A percentile compares a stretch with the other conserved stretches of the same genome.
These are phyloP conservation scores for Hyperoplus immaculatus DNA, from an alignment of 2,797 vertebrate species.

Conservation along the genomic window DNA sequence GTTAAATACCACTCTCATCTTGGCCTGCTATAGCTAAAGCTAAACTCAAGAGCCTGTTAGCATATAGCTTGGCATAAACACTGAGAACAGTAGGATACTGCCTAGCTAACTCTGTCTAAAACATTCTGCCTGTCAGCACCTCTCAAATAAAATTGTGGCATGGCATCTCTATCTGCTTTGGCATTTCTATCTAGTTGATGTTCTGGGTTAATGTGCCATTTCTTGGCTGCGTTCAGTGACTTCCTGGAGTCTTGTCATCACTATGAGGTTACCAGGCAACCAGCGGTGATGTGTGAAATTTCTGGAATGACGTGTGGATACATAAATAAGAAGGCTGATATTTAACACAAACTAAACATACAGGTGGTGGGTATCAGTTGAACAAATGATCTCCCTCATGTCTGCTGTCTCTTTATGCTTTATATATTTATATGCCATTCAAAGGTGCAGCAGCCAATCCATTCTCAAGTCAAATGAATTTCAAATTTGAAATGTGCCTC, in stretches of 20 bases:
- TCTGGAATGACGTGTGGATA: slow-evolving; percentile 1
- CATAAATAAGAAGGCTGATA: slow-evolving; percentile 38
- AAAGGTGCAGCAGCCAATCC: neutral
- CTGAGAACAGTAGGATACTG: neutral
- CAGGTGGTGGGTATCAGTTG: slow-evolving; percentile 40
- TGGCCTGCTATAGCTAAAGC: neutral
- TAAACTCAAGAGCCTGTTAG: neutral
- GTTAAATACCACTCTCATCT: neutral
- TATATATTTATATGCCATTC: slow-evolving; percentile 25
- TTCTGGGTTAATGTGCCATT: neutral
- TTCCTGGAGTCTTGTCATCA: slow-evolving; percentile 31
- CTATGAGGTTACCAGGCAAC: slow-evolving; percentile 42
- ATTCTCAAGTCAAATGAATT: neutral
- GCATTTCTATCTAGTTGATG: neutral
- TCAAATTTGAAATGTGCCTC: neutral
- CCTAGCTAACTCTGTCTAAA: neutral
- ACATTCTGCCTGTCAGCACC: no score
- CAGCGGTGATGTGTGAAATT: slow-evolving; percentile 20
- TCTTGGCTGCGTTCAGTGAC: slow-evolving; percentile 12
- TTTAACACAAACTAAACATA: slow-evolving; percentile 35
- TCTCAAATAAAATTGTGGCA: neutral
- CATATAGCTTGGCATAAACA: slow-evolving; percentile 13
- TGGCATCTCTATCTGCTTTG: neutral
- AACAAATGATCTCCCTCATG: slow-evolving; percentile 46
- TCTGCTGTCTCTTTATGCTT: slow-evolving; percentile 16